A percentile compares a stretch with the other conserved stretches of the same genome.
Conservation (phyloP, 2,888 invertebrate species). For the Dolichopus griseipennis region DNA sequence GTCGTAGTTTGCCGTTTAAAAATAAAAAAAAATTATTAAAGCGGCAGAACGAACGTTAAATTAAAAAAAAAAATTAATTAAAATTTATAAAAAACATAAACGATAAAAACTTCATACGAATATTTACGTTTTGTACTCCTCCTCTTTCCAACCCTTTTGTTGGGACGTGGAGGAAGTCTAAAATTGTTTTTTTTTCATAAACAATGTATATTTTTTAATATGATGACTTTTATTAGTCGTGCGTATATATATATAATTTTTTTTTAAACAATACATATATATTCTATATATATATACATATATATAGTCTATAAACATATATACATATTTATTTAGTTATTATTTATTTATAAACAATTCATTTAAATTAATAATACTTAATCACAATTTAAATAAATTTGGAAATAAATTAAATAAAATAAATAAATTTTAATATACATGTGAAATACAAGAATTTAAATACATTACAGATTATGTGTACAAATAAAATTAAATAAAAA, state of each 20-base stretch:
- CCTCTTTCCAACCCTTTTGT: constrained; percentile 1
- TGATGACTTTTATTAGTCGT: not conserved
- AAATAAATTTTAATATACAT: no score
- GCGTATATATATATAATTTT: not conserved
- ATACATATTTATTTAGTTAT: no score
- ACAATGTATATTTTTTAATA: not conserved
- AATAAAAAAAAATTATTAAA: not conserved
- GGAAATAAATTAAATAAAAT: no score
- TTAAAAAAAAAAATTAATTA: not conserved
- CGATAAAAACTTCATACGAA: not conserved
- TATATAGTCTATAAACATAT: no score
- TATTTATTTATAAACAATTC: no score
- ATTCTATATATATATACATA: no score
- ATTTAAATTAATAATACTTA: no score
- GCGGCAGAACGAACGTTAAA: not conserved
- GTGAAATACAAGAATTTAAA: no score
- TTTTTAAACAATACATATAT: no score
- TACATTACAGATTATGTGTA: no score
- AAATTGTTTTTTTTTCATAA: not conserved
- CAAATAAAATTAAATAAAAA: no score
- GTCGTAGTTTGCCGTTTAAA: not conserved
- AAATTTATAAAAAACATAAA: not conserved
- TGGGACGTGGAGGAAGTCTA: not conserved
- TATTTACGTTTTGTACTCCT: not conserved
- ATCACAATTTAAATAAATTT: no score